phyloP scores from a whole-genome alignment of 2,797 vertebrate genomes.

The Cyclopterus lumpus region DNA sequence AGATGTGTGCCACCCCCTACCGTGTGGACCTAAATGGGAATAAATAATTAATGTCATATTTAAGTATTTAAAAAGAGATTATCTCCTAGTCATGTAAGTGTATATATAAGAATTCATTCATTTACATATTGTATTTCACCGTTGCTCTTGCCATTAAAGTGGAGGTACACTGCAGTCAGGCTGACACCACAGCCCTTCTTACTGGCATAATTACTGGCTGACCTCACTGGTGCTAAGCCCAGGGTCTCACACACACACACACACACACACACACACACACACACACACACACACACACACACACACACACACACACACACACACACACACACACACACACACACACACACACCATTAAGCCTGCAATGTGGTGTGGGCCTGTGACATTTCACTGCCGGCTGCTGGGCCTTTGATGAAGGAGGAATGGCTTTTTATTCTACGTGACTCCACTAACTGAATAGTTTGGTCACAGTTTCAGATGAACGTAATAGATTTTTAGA shows the following conservation, averaged over 20 bases:
- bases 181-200: conserved; percentile 49
- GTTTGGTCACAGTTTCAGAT: not conserved
- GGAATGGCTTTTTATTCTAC: conserved; percentile 41
- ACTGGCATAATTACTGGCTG: conserved; percentile 55
- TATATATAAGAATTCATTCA: no score
- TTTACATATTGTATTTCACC: no score
- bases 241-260: conserved; percentile 28
- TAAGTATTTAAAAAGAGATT: no score
- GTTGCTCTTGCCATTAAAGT: no score
- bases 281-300: conserved; percentile 19
- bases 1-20: no score
- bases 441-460: conserved; percentile 15
- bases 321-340: conserved; percentile 27
- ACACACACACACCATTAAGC: conserved; percentile 61
- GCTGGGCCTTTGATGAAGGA: conserved; percentile 55
- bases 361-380: conserved; percentile 69
- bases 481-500: not conserved
- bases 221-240: conserved; percentile 50
- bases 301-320: no score
- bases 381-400: conserved; percentile 77
- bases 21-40: no score
- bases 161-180: no score
- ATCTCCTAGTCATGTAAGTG: no score
- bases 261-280: conserved; percentile 39
- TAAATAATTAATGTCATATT: no score